Evolutionary conservation across 30 jellyfish, hydroid and myxozoan species (phyloP).

Genomic region (Rhopilema esculentum): DNA sequence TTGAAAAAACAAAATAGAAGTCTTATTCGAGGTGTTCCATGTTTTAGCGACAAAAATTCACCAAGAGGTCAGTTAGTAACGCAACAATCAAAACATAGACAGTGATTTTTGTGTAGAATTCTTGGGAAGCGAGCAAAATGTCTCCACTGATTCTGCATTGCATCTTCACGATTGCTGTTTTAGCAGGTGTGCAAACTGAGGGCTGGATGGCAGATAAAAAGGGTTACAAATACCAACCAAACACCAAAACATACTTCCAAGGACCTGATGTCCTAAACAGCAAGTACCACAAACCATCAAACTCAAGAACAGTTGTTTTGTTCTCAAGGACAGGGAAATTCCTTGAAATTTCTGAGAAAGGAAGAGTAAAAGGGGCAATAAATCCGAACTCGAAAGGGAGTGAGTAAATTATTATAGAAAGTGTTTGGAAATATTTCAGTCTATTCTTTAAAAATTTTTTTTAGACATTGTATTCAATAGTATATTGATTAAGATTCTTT

Average conservation of each 20-base stretch:
- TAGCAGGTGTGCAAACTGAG: background rate
- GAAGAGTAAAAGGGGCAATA: slow-evolving; percentile 25
- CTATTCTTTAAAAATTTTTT: too few species aligned
- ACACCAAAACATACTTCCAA: background rate
- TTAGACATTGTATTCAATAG: too few species aligned
- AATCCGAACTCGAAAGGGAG: slow-evolving; percentile 16
- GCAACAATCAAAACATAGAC: background rate
- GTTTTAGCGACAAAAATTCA: background rate
- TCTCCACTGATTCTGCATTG: background rate
- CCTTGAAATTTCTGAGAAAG: slow-evolving; percentile 16
- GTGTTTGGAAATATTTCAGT: too few species aligned
- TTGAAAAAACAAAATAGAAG: too few species aligned
- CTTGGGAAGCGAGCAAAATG: background rate
- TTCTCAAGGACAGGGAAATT: slow-evolving; percentile 41
- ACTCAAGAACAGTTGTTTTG: slow-evolving; percentile 23
- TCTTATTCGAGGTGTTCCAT: background rate
- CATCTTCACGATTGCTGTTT: background rate
- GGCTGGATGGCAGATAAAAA: too few species aligned
- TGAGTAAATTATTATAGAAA: too few species aligned
- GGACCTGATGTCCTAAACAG: background rate
- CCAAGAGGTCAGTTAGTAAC: background rate
- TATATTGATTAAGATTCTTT: too few species aligned
- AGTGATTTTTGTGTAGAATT: background rate
- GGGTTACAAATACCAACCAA: too few species aligned
- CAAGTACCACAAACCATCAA: slow-evolving; percentile 15